Evolutionary conservation across 2,888 invertebrate genomes (phyloP).

Genomic region (Thera britannica): DNA sequence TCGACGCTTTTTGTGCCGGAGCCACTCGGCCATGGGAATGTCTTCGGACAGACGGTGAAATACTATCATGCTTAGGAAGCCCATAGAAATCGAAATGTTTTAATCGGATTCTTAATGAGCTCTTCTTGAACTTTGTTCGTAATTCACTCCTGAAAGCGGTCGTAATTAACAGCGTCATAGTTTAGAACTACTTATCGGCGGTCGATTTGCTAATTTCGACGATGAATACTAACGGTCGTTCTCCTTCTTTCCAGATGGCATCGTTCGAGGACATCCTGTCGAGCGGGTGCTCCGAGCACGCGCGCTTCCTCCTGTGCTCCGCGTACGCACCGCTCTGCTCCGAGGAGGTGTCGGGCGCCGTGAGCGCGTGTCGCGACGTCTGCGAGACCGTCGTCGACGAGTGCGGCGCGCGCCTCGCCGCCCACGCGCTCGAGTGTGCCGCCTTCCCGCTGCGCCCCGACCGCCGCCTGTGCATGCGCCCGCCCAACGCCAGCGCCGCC

Average conservation of each 20-base stretch:
- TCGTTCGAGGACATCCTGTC: conserved; percentile 89
- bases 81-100: conserved; percentile 10
- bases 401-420: conserved; percentile 91
- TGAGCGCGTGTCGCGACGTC: conserved; percentile 93
- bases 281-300: conserved; percentile 91
- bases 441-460: conserved; percentile 90
- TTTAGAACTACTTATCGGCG: neutral
- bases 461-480: conserved; percentile 91
- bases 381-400: conserved; percentile 91
- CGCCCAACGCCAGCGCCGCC: conserved; percentile 78
- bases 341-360: conserved; percentile 92
- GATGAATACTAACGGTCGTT: conserved; percentile 13
- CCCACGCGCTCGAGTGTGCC: conserved; percentile 90
- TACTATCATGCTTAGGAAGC: conserved; percentile 23
- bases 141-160: neutral
- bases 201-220: too few relatives aligned
- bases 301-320: conserved; percentile 95
- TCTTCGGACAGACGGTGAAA: conserved; percentile 13
- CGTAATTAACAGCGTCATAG: neutral
- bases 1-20: conserved; percentile 33
- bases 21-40: conserved; percentile 23
- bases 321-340: conserved; percentile 96
- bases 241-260: conserved; percentile 85
- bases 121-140: neutral
- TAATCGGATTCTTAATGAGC: conserved; percentile 10